Evolutionary conservation across 2,888 invertebrate genomes (phyloP).

Genomic region (Scaptomyza reducta): DNA sequence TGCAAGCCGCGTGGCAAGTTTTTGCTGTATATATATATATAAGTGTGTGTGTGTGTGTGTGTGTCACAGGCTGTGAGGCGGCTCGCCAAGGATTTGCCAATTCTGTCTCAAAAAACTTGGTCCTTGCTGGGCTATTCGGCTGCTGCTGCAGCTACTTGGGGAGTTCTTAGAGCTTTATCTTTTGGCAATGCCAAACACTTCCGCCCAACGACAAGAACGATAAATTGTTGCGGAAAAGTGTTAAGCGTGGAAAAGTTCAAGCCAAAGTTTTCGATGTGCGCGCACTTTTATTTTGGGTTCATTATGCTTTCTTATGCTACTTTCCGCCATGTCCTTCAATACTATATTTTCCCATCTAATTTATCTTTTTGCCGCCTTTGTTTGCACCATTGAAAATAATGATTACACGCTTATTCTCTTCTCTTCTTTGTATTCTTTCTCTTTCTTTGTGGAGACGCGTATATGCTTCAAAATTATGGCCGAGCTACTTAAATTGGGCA

Average conservation of each 20-base stretch:
- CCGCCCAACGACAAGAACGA: slow-evolving; percentile 68
- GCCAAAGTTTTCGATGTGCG: slow-evolving; percentile 64
- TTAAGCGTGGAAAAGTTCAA: slow-evolving; percentile 73
- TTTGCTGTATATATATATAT: background rate
- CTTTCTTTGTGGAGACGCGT: slow-evolving; percentile 9
- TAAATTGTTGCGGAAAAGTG: slow-evolving; percentile 77
- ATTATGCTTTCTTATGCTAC: slow-evolving; percentile 61
- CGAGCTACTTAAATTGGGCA: slow-evolving; percentile 56
- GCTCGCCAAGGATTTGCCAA: slow-evolving; percentile 60
- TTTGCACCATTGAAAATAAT: slow-evolving; percentile 68
- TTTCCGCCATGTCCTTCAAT: slow-evolving; percentile 16
- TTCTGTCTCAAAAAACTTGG: slow-evolving; percentile 60
- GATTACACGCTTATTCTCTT: slow-evolving; percentile 69
- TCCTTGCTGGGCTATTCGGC: slow-evolving; percentile 46
- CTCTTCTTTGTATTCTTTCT: slow-evolving; percentile 34
- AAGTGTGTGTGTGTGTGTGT: background rate
- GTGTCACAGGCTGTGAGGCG: slow-evolving; percentile 35
- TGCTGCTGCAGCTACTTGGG: slow-evolving; percentile 31
- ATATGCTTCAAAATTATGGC: slow-evolving; percentile 61
- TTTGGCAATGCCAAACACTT: slow-evolving; percentile 75
- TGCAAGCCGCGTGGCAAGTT: slow-evolving; percentile 64
- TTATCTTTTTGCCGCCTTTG: slow-evolving; percentile 9
- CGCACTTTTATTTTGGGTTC: slow-evolving; percentile 75
- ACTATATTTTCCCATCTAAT: background rate
- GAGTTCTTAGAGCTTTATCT: slow-evolving; percentile 53